phyloP scores from a whole-genome alignment of 2,888 invertebrate species.

The Rosalia funebris region DNA sequence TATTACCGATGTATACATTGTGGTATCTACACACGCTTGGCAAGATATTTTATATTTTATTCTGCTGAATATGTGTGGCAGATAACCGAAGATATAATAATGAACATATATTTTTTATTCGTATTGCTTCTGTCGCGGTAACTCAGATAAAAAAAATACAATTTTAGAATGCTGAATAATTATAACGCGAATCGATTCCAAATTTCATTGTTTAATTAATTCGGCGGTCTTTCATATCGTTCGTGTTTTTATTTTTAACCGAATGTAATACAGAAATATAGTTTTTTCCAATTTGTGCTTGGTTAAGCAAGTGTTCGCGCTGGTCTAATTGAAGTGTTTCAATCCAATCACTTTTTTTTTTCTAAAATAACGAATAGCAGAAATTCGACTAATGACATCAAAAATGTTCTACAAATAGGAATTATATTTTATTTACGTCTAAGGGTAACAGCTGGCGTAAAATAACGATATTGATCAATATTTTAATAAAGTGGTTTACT shows the following conservation, averaged over 20 bases:
- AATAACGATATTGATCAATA: too few species aligned
- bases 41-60: slow-evolving; percentile 42
- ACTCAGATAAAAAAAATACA: slow-evolving; percentile 23
- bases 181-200: slow-evolving; percentile 2
- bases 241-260: neutral
- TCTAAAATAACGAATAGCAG: too few species aligned
- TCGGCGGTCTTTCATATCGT: slow-evolving; percentile 1
- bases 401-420: too few species aligned
- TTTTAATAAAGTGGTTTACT: too few species aligned
- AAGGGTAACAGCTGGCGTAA: too few species aligned
- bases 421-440: too few species aligned
- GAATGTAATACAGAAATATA: neutral
- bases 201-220: slow-evolving; percentile 21
- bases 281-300: neutral
- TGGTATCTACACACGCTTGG: slow-evolving; percentile 21
- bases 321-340: too few species aligned
- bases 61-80: slow-evolving; percentile 1
- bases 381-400: too few species aligned
- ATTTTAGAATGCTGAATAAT: slow-evolving; percentile 25
- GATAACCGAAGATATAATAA: slow-evolving; percentile 28
- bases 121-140: slow-evolving; percentile 17
- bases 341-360: too few species aligned
- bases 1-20: slow-evolving; percentile 23
- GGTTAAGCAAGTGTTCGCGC: too few species aligned
- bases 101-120: slow-evolving; percentile 24